Evolutionary conservation across 64 coral and sea anemone genomes (phyloP).

Genomic region (Actinia equina): DNA sequence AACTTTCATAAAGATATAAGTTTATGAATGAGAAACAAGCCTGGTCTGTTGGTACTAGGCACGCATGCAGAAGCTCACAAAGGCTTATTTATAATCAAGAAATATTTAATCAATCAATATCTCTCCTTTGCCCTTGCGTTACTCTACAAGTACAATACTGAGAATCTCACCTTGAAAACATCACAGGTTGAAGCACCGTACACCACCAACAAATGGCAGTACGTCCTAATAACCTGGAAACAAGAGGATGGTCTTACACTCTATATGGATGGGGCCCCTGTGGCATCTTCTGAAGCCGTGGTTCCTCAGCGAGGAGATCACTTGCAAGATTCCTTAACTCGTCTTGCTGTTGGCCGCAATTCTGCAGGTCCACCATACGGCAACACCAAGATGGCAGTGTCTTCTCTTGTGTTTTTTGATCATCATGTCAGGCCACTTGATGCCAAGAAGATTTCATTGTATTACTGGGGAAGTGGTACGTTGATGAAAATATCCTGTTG

Average conservation of each 20-base stretch:
- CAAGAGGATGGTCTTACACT: constrained; percentile 63
- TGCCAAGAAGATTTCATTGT: constrained; percentile 76
- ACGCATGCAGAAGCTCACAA: too few species aligned
- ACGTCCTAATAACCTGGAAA: constrained; percentile 71
- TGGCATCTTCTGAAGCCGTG: constrained; percentile 58
- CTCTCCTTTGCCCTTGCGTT: neutral
- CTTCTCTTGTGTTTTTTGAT: constrained; percentile 90
- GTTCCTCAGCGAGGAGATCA: constrained; percentile 88
- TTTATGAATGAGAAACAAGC: too few species aligned
- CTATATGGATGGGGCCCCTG: constrained; percentile 62
- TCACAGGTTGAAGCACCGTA: constrained; percentile 68
- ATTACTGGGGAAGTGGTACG: constrained; percentile 88
- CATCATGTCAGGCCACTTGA: constrained; percentile 42
- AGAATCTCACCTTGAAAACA: neutral
- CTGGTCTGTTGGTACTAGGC: too few species aligned
- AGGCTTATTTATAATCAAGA: too few species aligned
- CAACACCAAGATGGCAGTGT: constrained; percentile 83
- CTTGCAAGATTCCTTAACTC: constrained; percentile 52
- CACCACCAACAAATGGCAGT: constrained; percentile 73
- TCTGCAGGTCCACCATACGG: constrained; percentile 71
- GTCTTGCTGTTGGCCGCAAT: constrained; percentile 71
- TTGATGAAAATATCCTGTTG: neutral
- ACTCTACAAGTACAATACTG: neutral
- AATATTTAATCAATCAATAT: neutral
- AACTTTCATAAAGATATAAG: too few species aligned